Evolutionary conservation across 2,113 vertebrate genomes (phyloP), one percentile per base, ranked within the genome.

Genomic region (Electrona antarctica): DNA sequence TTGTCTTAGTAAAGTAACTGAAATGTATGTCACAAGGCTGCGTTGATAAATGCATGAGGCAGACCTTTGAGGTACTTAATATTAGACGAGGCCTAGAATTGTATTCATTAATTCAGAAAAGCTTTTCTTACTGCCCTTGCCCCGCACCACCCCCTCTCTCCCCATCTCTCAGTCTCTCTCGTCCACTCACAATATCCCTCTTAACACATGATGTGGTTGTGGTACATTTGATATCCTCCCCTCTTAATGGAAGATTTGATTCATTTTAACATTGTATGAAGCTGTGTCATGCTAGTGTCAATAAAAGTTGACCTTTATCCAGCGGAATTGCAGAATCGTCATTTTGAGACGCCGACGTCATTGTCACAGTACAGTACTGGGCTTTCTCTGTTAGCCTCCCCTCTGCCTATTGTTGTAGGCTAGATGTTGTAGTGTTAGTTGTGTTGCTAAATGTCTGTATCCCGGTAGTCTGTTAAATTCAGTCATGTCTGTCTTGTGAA

Each of bases 271-370:
- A 83, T 80, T 95, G 91, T 95, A 89, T 89, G 79, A 83, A 78
- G 84, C 88, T 94, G 85, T 94, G 87, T 74, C 50, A 64, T 92
- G 91, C 88, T 92, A 91, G 91, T 93, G 93, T 95, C 92, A 97
- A 97, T 96, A 97, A 96, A 41, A 97, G 93, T 92, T 90, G 91
- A 91, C 93, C 92, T 95, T 91, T 91, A 88, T 92, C 91, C 93
- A 94, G 93, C 86, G 77, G 91, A 81, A 73, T 88, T 92, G 87
- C 90, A 81, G 84, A 91, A 92, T 94, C 91, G 92, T 88, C 91
- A 92, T 95, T 84, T 60, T 79, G 11, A 69, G 82, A 91, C 41
- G 45, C 54, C 28, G 29, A 63, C 41, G 13, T 58, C 15, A 4
- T 12, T 62, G 60, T 65, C 48, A 28, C 74, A 79, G 79, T 21